phyloP scores from a whole-genome alignment of 2,797 vertebrate genomes.

The Crenuchus spilurus region DNA sequence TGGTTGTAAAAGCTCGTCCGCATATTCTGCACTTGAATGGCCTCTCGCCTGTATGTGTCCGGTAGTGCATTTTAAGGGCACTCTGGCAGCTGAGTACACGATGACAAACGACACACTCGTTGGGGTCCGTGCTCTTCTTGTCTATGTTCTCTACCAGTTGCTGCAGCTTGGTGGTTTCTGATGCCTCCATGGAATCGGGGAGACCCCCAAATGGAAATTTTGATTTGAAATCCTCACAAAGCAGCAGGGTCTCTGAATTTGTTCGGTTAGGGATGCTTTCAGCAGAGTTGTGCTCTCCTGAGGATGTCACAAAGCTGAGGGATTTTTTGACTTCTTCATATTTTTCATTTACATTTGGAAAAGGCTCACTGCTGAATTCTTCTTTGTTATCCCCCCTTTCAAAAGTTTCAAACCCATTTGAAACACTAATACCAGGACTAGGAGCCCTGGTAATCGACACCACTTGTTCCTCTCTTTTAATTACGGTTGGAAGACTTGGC shows the following conservation, averaged over 20 bases:
- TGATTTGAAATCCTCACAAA: slow-evolving; percentile 93
- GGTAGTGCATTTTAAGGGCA: slow-evolving; percentile 98
- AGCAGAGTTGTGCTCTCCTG: slow-evolving; percentile 75
- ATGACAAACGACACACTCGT: slow-evolving; percentile 96
- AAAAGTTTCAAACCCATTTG: slow-evolving; percentile 77
- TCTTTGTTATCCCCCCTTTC: slow-evolving; percentile 79
- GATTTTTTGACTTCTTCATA: slow-evolving; percentile 80
- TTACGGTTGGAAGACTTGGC: slow-evolving; percentile 88
- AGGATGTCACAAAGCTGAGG: slow-evolving; percentile 67
- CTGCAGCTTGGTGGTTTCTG: slow-evolving; percentile 96
- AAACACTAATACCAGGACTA: slow-evolving; percentile 85
- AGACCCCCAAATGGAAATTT: slow-evolving; percentile 94
- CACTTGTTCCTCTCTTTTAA: slow-evolving; percentile 94
- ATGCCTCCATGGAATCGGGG: slow-evolving; percentile 87
- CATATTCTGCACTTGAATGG: slow-evolving; percentile 98
- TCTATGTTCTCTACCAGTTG: slow-evolving; percentile 98
- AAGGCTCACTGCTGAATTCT: slow-evolving; percentile 80
- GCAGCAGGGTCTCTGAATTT: slow-evolving; percentile 89
- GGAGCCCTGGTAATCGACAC: slow-evolving; percentile 90
- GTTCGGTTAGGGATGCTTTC: slow-evolving; percentile 81
- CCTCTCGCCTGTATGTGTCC: slow-evolving; percentile 95
- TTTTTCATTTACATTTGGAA: slow-evolving; percentile 83
- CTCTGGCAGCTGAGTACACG: slow-evolving; percentile 97
- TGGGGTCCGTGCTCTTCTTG: slow-evolving; percentile 92
- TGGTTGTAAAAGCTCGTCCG: slow-evolving; percentile 97